A percentile compares a stretch with the other conserved stretches of the same genome.
Conservation (phyloP, 2,797 vertebrate species). For the Geotrypetes seraphini region DNA sequence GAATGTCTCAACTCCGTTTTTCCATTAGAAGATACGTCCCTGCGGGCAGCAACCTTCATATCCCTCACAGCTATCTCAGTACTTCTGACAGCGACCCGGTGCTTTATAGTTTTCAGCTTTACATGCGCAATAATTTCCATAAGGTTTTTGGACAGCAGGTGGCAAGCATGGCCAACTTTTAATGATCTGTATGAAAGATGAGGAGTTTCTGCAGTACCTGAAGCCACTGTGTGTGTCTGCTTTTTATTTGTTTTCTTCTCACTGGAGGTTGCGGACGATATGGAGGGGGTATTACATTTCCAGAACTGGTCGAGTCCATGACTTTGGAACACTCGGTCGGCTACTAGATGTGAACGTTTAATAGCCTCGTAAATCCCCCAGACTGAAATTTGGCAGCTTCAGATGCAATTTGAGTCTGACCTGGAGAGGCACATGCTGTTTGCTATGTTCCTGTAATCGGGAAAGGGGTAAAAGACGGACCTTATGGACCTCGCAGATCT, state of each 20-base stretch:
- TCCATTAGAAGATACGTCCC: slow-evolving; percentile 16
- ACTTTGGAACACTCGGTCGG: too few relatives aligned
- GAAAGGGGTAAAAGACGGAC: too few relatives aligned
- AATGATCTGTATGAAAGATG: slow-evolving; percentile 25
- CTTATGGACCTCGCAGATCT: too few relatives aligned
- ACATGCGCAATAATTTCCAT: slow-evolving; percentile 40
- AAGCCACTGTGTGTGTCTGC: slow-evolving; percentile 37
- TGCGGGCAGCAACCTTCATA: slow-evolving; percentile 17
- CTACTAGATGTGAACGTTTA: too few relatives aligned
- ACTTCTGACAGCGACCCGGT: slow-evolving; percentile 38
- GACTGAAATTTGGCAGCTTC: too few relatives aligned
- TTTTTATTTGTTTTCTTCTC: slow-evolving; percentile 38
- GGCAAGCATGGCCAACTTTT: slow-evolving; percentile 29
- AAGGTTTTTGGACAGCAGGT: slow-evolving; percentile 31
- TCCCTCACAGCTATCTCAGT: slow-evolving; percentile 29
- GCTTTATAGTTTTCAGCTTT: slow-evolving; percentile 36
- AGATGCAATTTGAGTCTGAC: too few relatives aligned
- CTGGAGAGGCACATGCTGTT: too few relatives aligned
- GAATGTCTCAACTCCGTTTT: slow-evolving; percentile 6
- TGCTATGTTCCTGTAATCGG: too few relatives aligned
- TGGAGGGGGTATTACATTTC: slow-evolving; percentile 29
- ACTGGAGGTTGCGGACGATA: too few relatives aligned
- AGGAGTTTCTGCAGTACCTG: slow-evolving; percentile 22
- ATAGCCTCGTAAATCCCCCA: too few relatives aligned
- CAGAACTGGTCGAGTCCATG: slow-evolving; percentile 18